Percentiles rank a stretch among this genome's conserved stretches.
Evolutionary conservation across 2,113 vertebrate species (phyloP).

Genomic region (Empidonax alnorum): DNA sequence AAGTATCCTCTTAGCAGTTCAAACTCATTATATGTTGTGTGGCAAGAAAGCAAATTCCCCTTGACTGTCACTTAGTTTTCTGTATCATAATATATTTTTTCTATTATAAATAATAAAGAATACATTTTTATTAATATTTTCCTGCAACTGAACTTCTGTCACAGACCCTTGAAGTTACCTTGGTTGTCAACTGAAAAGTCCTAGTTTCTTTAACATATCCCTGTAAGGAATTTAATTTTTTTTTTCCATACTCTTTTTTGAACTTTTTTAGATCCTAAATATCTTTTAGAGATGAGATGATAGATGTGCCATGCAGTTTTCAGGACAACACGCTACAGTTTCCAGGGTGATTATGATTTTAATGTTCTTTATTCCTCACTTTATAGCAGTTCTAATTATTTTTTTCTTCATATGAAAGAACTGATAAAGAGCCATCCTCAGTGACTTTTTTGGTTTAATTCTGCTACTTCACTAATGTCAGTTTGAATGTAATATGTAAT

Average conservation of each 20-base stretch:
- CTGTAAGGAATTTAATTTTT: not conserved
- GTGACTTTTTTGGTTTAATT: not conserved
- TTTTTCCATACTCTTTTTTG: not conserved
- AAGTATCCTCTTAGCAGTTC: not conserved
- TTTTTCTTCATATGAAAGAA: not conserved
- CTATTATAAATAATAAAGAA: not conserved
- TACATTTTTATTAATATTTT: not conserved
- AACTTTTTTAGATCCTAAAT: not conserved
- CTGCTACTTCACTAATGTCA: not conserved
- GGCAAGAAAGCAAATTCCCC: not conserved
- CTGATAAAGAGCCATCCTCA: not conserved
- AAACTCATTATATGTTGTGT: not conserved
- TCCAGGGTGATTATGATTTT: not conserved
- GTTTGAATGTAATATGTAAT: not conserved
- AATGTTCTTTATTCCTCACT: not conserved
- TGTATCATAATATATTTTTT: not conserved
- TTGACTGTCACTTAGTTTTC: not conserved
- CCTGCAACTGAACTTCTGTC: not conserved
- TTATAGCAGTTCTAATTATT: not conserved
- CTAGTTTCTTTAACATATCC: rapidly evolving
- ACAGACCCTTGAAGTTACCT: rapidly evolving
- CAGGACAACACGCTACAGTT: not conserved
- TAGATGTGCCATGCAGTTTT: not conserved
- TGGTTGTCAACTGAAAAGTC: not conserved
- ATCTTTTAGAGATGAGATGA: not conserved